Conservation (phyloP, 2,113 vertebrate species). For the Bubalus kerabau region DNA sequence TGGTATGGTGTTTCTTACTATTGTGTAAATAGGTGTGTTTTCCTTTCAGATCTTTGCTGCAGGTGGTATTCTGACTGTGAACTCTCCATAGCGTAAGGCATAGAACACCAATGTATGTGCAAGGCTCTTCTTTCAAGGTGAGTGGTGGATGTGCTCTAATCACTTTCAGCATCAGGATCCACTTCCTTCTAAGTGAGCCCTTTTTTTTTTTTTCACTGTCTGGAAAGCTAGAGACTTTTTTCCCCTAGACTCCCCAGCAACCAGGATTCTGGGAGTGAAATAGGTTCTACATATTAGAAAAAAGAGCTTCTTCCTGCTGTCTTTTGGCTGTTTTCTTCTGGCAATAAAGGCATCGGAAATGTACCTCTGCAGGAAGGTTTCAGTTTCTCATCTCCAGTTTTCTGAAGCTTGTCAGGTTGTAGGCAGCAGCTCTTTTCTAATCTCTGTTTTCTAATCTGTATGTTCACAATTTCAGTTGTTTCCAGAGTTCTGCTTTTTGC, state of each 20-base stretch:
- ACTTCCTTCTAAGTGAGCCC: background rate
- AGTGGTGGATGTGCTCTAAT: background rate
- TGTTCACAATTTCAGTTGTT: background rate
- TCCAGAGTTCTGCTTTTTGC: background rate
- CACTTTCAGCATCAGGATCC: background rate
- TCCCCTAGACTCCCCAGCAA: background rate
- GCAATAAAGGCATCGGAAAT: background rate
- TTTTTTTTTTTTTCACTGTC: background rate
- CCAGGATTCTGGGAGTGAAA: background rate
- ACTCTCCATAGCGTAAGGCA: background rate
- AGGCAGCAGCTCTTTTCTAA: background rate
- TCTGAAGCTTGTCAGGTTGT: background rate
- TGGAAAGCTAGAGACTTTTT: background rate
- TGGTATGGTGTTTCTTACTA: background rate
- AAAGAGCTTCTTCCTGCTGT: background rate
- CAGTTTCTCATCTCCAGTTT: background rate
- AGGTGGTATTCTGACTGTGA: background rate
- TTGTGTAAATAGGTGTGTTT: background rate
- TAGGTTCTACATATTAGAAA: background rate
- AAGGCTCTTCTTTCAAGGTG: background rate
- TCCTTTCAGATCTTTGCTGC: background rate
- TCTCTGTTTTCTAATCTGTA: background rate
- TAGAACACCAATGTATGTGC: background rate
- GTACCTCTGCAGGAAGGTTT: background rate
- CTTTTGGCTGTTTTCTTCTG: background rate